Evolutionary conservation across 2,888 invertebrate genomes (phyloP), one percentile per base, ranked within the genome.

Genomic region (Epirrhoe alternata): DNA sequence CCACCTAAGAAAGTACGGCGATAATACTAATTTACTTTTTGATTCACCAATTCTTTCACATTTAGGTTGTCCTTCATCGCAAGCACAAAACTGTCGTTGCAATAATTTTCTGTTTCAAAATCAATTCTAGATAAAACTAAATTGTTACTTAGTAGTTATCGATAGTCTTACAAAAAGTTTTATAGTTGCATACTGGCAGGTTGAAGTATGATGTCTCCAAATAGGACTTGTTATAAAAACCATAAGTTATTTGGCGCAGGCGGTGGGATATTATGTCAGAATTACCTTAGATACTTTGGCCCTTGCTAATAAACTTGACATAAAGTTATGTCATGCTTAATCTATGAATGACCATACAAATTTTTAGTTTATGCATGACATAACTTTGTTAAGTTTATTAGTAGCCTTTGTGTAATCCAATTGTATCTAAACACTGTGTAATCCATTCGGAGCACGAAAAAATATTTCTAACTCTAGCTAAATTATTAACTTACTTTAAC

Each of bases 1-100:
- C 97, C 97, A 16, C 92, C 94, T 4, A 94, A 94, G 77, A 89
- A 85, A 70, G 84, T 88, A 6, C 60, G 67, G 8, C 53, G 59
- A 49, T 59, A 64, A 52, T 59, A 42, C 5, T 12, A 47, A 16
- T 16, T 42, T 42, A 42, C 38, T 42, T 42, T 42, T 42, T 42
- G 38, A 42, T 42, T 42, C 38, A 42, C 38, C 38, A 42, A 4
- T 42, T 42, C 38, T 12, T 12, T 8, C 1, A 35, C 10, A 12
- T 10, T 10, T 42, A 12, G 38, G 12, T 8, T 8, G 12, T 12
- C 12, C 38, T 12, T 3, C 12, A 12, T 1, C 12, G 4, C 38
- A 42, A 42, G 38, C 38, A 42, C 38, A 38, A 42, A 42, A 42
- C 38, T 42, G 38, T 42, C 38, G 38, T 42, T 42, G 38, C 38